These are phyloP conservation scores for Uromys caudimaculatus DNA, from an alignment of 2,797 vertebrate genomes.

Conservation along the genomic window DNA sequence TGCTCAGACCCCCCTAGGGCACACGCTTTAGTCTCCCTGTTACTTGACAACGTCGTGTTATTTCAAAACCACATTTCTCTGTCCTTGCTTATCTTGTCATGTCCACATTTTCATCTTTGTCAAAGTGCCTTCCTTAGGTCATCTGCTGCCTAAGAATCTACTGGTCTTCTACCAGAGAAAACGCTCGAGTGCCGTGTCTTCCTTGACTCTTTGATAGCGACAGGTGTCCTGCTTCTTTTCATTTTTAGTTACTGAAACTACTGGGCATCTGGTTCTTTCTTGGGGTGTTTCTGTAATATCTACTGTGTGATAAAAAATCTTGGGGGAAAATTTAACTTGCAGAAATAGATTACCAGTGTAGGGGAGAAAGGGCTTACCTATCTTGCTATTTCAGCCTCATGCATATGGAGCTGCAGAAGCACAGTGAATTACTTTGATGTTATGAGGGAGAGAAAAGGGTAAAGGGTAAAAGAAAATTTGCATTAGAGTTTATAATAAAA, in stretches of 20 bases:
- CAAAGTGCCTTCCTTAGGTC: not conserved
- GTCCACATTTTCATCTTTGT: not conserved
- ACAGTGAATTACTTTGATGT: not conserved
- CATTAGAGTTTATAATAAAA: not conserved
- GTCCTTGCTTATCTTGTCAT: not conserved
- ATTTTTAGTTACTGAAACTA: not conserved
- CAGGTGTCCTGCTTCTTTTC: not conserved
- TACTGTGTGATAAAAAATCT: not conserved
- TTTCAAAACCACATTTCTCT: not conserved
- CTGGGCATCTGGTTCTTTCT: not conserved
- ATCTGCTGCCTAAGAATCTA: not conserved
- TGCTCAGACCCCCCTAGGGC: not conserved
- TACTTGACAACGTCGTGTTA: not conserved
- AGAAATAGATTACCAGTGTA: not conserved
- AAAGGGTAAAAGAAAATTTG: slow-evolving; percentile 36
- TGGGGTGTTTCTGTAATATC: not conserved
- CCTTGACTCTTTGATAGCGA: not conserved
- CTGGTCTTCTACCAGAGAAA: not conserved
- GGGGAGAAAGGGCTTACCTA: not conserved
- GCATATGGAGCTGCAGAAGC: not conserved
- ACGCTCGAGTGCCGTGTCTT: not conserved
- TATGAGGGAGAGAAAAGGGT: not conserved
- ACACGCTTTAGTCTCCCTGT: not conserved
- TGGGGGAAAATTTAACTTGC: not conserved
- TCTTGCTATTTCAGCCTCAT: not conserved